Base-by-base conservation (phyloP, 2,888 invertebrate species). In the Troides oblongomaculatus region DNA sequence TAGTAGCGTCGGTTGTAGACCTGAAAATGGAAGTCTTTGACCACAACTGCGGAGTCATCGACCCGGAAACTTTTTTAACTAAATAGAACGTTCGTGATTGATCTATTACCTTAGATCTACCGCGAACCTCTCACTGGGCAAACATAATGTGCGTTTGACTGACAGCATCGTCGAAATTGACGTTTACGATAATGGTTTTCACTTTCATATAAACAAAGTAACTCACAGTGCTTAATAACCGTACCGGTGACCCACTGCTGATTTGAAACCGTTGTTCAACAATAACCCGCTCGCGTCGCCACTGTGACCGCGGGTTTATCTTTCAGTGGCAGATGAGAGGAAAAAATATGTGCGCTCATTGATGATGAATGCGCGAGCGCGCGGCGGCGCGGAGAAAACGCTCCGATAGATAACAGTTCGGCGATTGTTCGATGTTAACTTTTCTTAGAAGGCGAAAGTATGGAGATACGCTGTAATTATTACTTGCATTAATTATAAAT, bases 171-270 rank as follows among this genome's bases (percentile, higher is more conserved):
- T 58, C 14, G 18, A 53, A 18, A 25, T 36, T 56, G 69, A 62
- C 62, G 50, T 21, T 6, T 18, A 43, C 57, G 12, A 43, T 59
- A 58, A 62, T 62, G 12, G 30, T 65, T 69, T 69, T 70, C 65
- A 62, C 65, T 70, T 62, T 66, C 57, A 18, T 56, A 68, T 56
- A 63, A 46, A 69, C 62, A 64, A 64, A 64, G 64, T 61, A 56
- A 57, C n/a, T 36, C 61, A 50, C n/a, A 43, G 18, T 39, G 36
- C 68, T 53, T 60, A 64, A 64, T 68, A 53, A 60, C 61, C 69
- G 68, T 39, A 23, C 68, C 50, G 63, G 25, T 68, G 68, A 59
- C 68, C 64, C 50, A 60, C 46, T 68, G 68, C 23, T 25, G 30
- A 30, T 25, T 50, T 25, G 2, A 53, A 25, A 43, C 23, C 3